phyloP scores from a whole-genome alignment of 2,888 invertebrate genomes.

The Scaptomyza reducta region DNA sequence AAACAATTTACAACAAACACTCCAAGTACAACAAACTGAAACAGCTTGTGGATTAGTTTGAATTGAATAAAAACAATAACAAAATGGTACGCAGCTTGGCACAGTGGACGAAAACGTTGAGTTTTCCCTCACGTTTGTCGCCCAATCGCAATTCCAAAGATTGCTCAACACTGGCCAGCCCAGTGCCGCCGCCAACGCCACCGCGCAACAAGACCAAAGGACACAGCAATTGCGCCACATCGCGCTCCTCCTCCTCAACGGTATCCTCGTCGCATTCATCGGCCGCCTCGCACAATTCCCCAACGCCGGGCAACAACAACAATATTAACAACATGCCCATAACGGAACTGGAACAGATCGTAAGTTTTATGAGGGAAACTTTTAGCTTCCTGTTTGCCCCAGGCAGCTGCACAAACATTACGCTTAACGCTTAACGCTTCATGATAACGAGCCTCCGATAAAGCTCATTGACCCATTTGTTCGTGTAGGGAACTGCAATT shows the following conservation, averaged over 20 bases:
- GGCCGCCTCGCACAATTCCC: slow-evolving; percentile 80
- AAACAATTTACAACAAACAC: slow-evolving; percentile 25
- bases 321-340: slow-evolving; percentile 86
- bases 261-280: slow-evolving; percentile 79
- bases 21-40: slow-evolving; percentile 44
- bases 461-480: slow-evolving; percentile 71
- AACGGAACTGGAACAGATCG: slow-evolving; percentile 89
- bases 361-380: slow-evolving; percentile 84
- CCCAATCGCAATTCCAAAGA: slow-evolving; percentile 92
- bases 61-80: slow-evolving; percentile 21
- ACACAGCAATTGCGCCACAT: slow-evolving; percentile 85
- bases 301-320: slow-evolving; percentile 82
- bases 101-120: slow-evolving; percentile 96
- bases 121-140: slow-evolving; percentile 93
- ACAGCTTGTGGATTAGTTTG: slow-evolving; percentile 66
- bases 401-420: slow-evolving; percentile 62
- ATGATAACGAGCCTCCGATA: slow-evolving; percentile 40
- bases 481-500: slow-evolving; percentile 28
- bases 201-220: slow-evolving; percentile 85
- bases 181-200: slow-evolving; percentile 86
- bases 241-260: slow-evolving; percentile 85
- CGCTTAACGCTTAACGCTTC: slow-evolving; percentile 1
- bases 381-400: slow-evolving; percentile 54
- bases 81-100: slow-evolving; percentile 93
- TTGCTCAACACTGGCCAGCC: slow-evolving; percentile 83